Conservation (phyloP, 2,113 vertebrate genomes). For the Pelvicachromis taeniatus region DNA sequence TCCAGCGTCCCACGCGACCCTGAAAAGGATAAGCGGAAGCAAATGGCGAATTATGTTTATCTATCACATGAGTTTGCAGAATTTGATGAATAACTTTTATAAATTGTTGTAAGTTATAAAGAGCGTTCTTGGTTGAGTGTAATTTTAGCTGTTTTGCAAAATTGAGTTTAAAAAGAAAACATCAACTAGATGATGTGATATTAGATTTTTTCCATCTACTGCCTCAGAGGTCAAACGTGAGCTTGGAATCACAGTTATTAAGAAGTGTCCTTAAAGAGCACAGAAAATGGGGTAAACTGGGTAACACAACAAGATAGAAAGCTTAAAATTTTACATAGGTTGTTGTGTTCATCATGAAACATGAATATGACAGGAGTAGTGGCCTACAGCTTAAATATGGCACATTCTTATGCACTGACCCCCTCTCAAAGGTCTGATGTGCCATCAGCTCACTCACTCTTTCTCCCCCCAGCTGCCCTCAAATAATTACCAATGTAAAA, state of each 20-base stretch:
- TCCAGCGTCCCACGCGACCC: too few relatives aligned
- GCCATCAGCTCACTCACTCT: constrained; percentile 10
- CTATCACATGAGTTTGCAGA: not conserved
- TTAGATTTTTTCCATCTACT: not conserved
- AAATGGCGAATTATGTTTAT: too few relatives aligned
- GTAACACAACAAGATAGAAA: not conserved
- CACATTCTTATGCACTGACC: not conserved
- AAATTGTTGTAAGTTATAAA: not conserved
- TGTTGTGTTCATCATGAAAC: not conserved
- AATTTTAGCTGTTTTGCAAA: not conserved
- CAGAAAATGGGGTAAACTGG: not conserved
- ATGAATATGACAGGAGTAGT: not conserved
- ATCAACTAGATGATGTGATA: not conserved
- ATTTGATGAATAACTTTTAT: not conserved
- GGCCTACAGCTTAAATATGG: not conserved
- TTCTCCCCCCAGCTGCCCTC: constrained; percentile 37
- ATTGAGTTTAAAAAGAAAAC: not conserved
- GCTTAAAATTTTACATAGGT: not conserved
- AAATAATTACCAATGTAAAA: constrained; percentile 80
- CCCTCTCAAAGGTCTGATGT: not conserved
- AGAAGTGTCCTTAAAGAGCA: not conserved
- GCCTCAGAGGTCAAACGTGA: not conserved
- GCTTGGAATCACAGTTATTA: not conserved
- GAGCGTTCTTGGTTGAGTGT: not conserved
- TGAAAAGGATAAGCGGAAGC: too few relatives aligned